Conservation (phyloP, 2,113 vertebrate genomes). For the cattle (Bos taurus) region DNA sequence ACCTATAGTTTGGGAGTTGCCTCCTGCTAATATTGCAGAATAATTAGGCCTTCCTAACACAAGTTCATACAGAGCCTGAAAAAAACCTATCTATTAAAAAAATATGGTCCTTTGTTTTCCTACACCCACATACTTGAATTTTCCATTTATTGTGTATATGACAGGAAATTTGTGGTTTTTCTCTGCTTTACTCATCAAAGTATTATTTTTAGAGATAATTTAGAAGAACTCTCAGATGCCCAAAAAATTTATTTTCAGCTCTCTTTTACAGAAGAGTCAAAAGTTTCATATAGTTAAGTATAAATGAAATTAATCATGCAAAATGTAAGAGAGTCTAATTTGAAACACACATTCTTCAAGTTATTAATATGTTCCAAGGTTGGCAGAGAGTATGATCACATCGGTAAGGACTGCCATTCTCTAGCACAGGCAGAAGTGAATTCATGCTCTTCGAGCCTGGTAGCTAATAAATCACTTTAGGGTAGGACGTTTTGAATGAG, state of each 20-base stretch:
- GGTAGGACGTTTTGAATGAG: not conserved
- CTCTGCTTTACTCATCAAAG: slow-evolving; percentile 52
- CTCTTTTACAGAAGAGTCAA: slow-evolving; percentile 40
- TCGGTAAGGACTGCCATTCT: slow-evolving; percentile 23
- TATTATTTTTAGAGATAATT: slow-evolving; percentile 36
- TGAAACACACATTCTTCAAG: slow-evolving; percentile 44
- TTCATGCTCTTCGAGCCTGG: not conserved
- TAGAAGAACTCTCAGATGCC: slow-evolving; percentile 49
- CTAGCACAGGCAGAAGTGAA: not conserved
- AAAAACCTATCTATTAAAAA: not conserved
- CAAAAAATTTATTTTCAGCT: slow-evolving; percentile 51
- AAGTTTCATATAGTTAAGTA: slow-evolving; percentile 32
- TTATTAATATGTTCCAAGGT: slow-evolving; percentile 16
- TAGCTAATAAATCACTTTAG: not conserved
- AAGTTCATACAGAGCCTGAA: not conserved
- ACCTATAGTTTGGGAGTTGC: not conserved
- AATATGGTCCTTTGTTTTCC: slow-evolving; percentile 22
- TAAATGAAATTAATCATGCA: slow-evolving; percentile 51
- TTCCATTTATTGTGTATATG: slow-evolving; percentile 34
- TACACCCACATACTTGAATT: not conserved
- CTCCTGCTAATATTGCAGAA: not conserved
- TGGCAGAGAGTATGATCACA: not conserved
- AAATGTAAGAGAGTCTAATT: slow-evolving; percentile 42
- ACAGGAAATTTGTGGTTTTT: slow-evolving; percentile 30
- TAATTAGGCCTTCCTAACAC: not conserved